Evolutionary conservation across 2,797 vertebrate genomes (phyloP).

Genomic region (Myotis planiceps): DNA sequence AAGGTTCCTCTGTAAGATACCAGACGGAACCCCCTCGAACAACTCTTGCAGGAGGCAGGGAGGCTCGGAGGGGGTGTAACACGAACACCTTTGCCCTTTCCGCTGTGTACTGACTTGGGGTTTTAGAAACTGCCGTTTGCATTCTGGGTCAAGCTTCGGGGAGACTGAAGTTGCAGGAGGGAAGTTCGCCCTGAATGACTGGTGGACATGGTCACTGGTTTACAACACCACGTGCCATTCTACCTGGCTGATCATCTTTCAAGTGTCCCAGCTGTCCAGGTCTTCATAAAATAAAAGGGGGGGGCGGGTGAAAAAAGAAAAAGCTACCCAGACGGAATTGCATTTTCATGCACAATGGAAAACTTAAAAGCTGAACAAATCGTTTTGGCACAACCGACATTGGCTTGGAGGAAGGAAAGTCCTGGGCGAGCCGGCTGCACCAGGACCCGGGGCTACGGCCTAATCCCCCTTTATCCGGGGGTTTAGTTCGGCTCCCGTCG

Average conservation of each 20-base stretch:
- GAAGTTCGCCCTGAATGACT: not conserved
- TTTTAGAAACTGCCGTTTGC: constrained; percentile 31
- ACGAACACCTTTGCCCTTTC: not conserved
- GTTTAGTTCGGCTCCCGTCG: constrained; percentile 69
- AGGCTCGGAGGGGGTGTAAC: not conserved
- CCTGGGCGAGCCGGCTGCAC: constrained; percentile 67
- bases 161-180: not conserved
- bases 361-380: constrained; percentile 82
- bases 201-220: not conserved
- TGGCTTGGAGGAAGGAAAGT: constrained; percentile 71
- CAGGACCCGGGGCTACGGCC: constrained; percentile 67
- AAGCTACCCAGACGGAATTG: constrained; percentile 73
- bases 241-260: not conserved
- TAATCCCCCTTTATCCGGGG: constrained; percentile 78
- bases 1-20: not conserved
- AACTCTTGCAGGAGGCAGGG: not conserved
- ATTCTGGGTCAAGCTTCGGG: not conserved
- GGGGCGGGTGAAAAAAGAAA: not conserved
- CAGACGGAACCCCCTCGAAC: not conserved
- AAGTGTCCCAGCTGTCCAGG: constrained; percentile 47
- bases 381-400: constrained; percentile 65
- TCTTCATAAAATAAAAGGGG: constrained; percentile 53
- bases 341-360: constrained; percentile 80
- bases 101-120: not conserved
- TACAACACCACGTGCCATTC: not conserved